phyloP scores from a whole-genome alignment of 2,888 invertebrate species.

The Pelosia muscerda region DNA sequence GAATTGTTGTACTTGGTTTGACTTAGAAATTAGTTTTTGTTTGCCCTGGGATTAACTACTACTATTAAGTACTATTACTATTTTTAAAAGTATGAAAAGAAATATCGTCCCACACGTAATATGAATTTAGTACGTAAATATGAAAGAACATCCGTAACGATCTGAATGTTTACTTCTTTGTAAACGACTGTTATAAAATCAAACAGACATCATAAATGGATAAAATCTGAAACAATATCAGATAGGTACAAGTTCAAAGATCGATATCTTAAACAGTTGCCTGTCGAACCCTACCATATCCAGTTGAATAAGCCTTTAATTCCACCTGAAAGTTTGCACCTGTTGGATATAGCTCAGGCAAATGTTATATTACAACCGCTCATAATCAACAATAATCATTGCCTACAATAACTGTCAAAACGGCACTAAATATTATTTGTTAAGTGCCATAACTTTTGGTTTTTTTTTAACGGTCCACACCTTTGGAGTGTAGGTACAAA shows the following conservation, averaged over 20 bases:
- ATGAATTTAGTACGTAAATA: too few species aligned
- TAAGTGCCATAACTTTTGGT: slow-evolving; percentile 81
- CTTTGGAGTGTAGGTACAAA: slow-evolving; percentile 72
- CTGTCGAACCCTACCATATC: slow-evolving; percentile 52
- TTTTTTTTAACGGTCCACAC: slow-evolving; percentile 83
- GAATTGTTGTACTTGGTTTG: neutral
- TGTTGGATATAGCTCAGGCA: slow-evolving; percentile 64
- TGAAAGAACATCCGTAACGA: neutral
- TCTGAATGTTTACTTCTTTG: neutral
- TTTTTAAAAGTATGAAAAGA: too few species aligned
- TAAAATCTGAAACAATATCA: slow-evolving; percentile 25
- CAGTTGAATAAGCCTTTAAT: slow-evolving; percentile 46
- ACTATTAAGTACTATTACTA: too few species aligned
- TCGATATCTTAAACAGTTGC: slow-evolving; percentile 23
- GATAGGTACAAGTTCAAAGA: slow-evolving; percentile 13
- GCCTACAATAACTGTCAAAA: slow-evolving; percentile 85
- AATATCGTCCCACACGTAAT: too few species aligned
- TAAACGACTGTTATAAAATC: neutral
- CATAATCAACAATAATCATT: slow-evolving; percentile 82
- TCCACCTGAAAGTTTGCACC: slow-evolving; percentile 63
- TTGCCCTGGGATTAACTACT: too few species aligned
- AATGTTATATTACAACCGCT: slow-evolving; percentile 72
- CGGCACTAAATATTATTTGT: slow-evolving; percentile 86
- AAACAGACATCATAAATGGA: slow-evolving; percentile 12
- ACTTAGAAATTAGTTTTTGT: too few species aligned